These are phyloP conservation scores for Strix aluco DNA, from an alignment of 2,113 vertebrate species.

Conservation along the genomic window DNA sequence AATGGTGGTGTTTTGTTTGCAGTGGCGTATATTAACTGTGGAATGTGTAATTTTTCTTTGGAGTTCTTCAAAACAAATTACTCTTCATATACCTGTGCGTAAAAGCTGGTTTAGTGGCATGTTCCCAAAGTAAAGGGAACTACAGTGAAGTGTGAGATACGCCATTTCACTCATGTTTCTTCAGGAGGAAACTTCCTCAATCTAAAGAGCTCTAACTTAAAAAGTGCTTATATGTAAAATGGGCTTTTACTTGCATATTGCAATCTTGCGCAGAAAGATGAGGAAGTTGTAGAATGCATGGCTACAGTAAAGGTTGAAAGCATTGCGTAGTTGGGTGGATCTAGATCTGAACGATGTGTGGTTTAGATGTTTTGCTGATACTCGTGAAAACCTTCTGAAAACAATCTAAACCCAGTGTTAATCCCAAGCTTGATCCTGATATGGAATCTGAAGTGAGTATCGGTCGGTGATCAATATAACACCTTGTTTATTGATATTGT, in stretches of 20 bases:
- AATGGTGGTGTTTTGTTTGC: not conserved
- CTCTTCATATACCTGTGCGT: not conserved
- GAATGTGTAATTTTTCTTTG: not conserved
- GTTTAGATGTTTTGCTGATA: not conserved
- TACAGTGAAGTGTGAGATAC: not conserved
- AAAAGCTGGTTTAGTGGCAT: not conserved
- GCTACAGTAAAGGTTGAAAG: not conserved
- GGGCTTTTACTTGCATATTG: not conserved
- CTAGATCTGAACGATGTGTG: not conserved
- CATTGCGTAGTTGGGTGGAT: not conserved
- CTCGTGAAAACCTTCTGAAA: not conserved
- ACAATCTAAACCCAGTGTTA: not conserved
- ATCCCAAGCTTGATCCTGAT: not conserved
- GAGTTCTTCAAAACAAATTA: not conserved
- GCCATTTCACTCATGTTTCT: not conserved
- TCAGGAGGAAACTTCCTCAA: constrained; percentile 46
- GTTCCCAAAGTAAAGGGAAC: not conserved
- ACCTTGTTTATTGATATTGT: not conserved
- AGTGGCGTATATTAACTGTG: not conserved
- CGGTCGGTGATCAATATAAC: not conserved
- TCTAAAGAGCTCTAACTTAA: not conserved
- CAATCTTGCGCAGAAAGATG: not conserved
- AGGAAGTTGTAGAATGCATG: not conserved
- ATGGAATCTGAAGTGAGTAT: not conserved
- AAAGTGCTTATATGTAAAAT: not conserved